These are phyloP conservation scores for Sesamia nonagrioides DNA, from an alignment of 1,140 invertebrate species.

Conservation along the genomic window DNA sequence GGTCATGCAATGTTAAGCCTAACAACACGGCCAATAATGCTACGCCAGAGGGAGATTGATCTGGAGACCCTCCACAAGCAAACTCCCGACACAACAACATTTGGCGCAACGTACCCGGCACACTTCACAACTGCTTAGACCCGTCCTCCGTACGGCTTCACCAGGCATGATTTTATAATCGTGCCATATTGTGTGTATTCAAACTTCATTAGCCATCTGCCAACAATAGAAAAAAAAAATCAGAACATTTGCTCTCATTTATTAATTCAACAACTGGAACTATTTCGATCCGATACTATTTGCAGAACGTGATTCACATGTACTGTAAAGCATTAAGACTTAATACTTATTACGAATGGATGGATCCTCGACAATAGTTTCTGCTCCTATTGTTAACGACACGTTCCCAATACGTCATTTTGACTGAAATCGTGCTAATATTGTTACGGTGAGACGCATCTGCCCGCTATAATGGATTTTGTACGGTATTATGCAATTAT, in stretches of 20 bases:
- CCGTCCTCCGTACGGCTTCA: no score
- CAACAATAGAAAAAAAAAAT: not conserved
- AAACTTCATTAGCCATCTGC: not conserved
- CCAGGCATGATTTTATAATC: no score
- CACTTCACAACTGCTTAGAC: no score
- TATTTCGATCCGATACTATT: constrained; percentile 49
- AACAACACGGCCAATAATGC: no score
- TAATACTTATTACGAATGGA: constrained; percentile 53
- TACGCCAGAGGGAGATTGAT: no score
- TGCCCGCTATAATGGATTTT: constrained; percentile 51
- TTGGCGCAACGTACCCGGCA: no score
- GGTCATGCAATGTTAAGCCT: no score
- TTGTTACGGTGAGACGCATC: constrained; percentile 58
- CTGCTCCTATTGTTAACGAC: constrained; percentile 74
- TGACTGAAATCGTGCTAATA: constrained; percentile 66
- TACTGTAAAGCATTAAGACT: constrained; percentile 65
- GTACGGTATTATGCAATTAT: constrained; percentile 39
- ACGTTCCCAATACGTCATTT: constrained; percentile 65
- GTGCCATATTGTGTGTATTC: not conserved
- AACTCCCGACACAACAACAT: no score
- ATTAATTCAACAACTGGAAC: constrained; percentile 1
- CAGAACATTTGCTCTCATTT: not conserved
- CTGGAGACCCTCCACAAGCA: no score
- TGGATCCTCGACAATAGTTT: constrained; percentile 53
- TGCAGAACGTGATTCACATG: constrained; percentile 68